A percentile compares a stretch with the other conserved stretches of the same genome.
Evolutionary conservation across 2,888 invertebrate species (phyloP).

Genomic region (Xestia sexstrigata): DNA sequence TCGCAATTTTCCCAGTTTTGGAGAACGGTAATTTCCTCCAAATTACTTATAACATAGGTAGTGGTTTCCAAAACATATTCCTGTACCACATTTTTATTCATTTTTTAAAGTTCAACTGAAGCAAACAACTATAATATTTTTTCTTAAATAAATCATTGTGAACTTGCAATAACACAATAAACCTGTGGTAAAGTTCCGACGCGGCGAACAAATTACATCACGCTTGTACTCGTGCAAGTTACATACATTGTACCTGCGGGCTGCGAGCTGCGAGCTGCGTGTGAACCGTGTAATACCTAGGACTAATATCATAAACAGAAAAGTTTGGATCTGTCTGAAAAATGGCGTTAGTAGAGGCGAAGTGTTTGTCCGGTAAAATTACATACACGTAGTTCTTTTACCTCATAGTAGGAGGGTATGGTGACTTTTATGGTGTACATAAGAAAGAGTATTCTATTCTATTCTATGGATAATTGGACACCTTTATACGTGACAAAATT

Average conservation of each 20-base stretch:
- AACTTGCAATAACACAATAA: slow-evolving; percentile 55
- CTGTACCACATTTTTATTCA: slow-evolving; percentile 41
- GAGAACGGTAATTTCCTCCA: background rate
- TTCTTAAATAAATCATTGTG: slow-evolving; percentile 58
- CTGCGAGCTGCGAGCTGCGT: slow-evolving; percentile 33
- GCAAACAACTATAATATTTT: slow-evolving; percentile 45
- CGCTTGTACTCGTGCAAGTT: slow-evolving; percentile 14
- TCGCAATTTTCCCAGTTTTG: background rate
- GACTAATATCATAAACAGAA: slow-evolving; percentile 48
- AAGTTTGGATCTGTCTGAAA: slow-evolving; percentile 42
- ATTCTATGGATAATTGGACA: background rate
- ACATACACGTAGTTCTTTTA: background rate
- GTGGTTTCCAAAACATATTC: slow-evolving; percentile 5
- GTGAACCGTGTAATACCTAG: slow-evolving; percentile 9
- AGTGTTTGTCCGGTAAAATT: background rate
- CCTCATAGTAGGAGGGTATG: background rate
- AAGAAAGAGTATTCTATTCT: too few relatives aligned
- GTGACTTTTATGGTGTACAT: too few relatives aligned
- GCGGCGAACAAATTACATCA: slow-evolving; percentile 47
- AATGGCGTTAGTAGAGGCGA: background rate
- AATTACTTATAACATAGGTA: background rate
- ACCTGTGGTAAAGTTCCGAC: slow-evolving; percentile 53
- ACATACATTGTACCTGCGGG: slow-evolving; percentile 29
- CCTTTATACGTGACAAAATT: background rate
- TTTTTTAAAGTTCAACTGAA: slow-evolving; percentile 24